Percentiles rank a stretch among this genome's conserved stretches.
These are phyloP conservation scores for Gymnoscopelus microlampas DNA, from an alignment of 2,797 vertebrate genomes.

Conservation along the genomic window DNA sequence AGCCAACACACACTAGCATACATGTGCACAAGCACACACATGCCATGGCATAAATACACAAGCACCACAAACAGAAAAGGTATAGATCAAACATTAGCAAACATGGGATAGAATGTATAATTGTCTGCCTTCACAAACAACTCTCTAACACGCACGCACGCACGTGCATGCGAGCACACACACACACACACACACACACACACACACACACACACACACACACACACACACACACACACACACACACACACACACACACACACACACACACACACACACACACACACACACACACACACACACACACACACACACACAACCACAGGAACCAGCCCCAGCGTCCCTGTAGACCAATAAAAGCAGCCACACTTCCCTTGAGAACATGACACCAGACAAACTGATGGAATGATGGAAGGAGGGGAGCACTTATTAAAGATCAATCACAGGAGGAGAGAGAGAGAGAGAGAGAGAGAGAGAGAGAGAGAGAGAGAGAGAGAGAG, in stretches of 20 bases:
- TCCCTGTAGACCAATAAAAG: slow-evolving; percentile 80
- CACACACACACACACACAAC: slow-evolving; percentile 42
- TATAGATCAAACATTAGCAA: too few relatives aligned
- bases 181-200: slow-evolving; percentile 4
- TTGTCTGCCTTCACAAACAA: too few relatives aligned
- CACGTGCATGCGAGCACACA: background rate
- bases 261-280: background rate
- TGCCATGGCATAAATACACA: too few relatives aligned
- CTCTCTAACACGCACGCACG: too few relatives aligned
- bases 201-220: slow-evolving; percentile 13
- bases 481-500: slow-evolving; percentile 12
- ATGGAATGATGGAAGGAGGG: slow-evolving; percentile 65
- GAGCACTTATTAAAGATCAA: slow-evolving; percentile 79
- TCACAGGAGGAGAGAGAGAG: slow-evolving; percentile 49
- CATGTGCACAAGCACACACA: too few relatives aligned
- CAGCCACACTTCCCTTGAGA: slow-evolving; percentile 60
- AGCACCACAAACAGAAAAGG: too few relatives aligned
- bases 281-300: background rate
- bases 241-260: background rate
- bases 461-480: slow-evolving; percentile 31
- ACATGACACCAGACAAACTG: slow-evolving; percentile 65
- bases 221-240: slow-evolving; percentile 8
- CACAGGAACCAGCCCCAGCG: slow-evolving; percentile 71
- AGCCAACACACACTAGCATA: too few relatives aligned
- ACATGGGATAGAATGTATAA: too few relatives aligned